Evolutionary conservation across 1,140 invertebrate genomes (phyloP), one percentile per base, ranked within the genome.

Genomic region (Mycetomoellerius zeteki): DNA sequence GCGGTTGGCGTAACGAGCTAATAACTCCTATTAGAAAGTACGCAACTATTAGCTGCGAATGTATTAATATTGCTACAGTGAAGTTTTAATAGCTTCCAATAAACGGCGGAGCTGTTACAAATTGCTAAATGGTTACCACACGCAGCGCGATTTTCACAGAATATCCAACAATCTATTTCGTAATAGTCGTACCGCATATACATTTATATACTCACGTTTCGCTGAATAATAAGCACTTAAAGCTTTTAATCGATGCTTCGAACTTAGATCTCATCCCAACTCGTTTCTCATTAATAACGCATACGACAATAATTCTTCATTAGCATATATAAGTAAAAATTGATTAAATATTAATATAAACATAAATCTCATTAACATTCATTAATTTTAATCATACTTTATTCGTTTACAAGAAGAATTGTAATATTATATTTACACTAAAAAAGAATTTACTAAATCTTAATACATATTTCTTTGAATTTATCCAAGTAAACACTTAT

Each of bases 201-300:
- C 43, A 16, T 24, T 16, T 56, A 75, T 24, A 24, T 37, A 62
- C 27, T 62, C 43, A 76, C 56, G n/a, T 76, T 75, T 14, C 24
- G n/a, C 27, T 14, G 30, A 16, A 27, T 50, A 64, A 77, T 7
- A 65, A 21, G 37, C 14, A n/a, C 21, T 82, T 62, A 64, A 64
- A 52, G 69, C 47, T 62, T 86, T 77, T 86, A 89, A 89, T 90
- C 78, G 88, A 54, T 60, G 27, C n/a, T 56, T 82, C 67, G 69
- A 56, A 87, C 72, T 60, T 56, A 73, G 67, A 67, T 81, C 10
- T 52, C 21, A 65, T 47, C 27, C 30, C 72, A 82, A 89, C 71
- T 86, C 64, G 56, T 16, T 24, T 19, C 8, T 82, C 62, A 90
- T 89, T 90, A 89, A 90, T 82, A 75, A 54, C 54, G 78, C 52